Evolutionary conservation across 2,888 invertebrate genomes (phyloP).

Genomic region (Bellardia pandia): DNA sequence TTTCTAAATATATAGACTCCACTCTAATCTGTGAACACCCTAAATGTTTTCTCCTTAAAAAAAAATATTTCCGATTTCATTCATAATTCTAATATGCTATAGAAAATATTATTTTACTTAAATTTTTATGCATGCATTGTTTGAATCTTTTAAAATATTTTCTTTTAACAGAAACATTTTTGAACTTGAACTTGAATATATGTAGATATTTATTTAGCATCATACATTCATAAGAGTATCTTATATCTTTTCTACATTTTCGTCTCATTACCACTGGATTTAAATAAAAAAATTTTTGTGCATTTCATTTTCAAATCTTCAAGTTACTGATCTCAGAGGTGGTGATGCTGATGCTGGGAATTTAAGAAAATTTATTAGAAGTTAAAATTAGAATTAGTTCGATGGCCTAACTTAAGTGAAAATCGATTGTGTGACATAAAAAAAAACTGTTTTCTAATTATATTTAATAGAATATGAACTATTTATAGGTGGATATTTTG

Average conservation of each 20-base stretch:
- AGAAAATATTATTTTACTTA: neutral
- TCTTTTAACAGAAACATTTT: neutral
- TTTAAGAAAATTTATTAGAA: neutral
- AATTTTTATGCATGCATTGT: neutral
- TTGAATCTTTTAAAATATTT: neutral
- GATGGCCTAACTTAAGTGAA: conserved; percentile 12
- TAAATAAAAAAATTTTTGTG: conserved; percentile 3
- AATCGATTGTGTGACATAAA: neutral
- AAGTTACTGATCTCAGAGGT: conserved; percentile 29
- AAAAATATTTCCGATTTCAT: conserved; percentile 4
- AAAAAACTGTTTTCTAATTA: neutral
- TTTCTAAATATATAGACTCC: too few relatives aligned
- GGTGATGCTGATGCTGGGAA: neutral
- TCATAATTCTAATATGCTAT: conserved; percentile 3
- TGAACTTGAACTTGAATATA: conserved; percentile 64
- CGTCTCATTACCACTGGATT: neutral
- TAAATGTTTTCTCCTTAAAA: neutral
- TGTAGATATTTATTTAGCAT: neutral
- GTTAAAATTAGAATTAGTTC: conserved; percentile 14
- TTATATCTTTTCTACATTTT: neutral
- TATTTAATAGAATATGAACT: neutral
- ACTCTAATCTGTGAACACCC: neutral
- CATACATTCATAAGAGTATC: neutral
- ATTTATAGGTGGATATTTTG: neutral
- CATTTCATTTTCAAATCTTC: neutral